Conservation (phyloP, 2,797 vertebrate genomes). For the Arnoldichthys spilopterus region DNA sequence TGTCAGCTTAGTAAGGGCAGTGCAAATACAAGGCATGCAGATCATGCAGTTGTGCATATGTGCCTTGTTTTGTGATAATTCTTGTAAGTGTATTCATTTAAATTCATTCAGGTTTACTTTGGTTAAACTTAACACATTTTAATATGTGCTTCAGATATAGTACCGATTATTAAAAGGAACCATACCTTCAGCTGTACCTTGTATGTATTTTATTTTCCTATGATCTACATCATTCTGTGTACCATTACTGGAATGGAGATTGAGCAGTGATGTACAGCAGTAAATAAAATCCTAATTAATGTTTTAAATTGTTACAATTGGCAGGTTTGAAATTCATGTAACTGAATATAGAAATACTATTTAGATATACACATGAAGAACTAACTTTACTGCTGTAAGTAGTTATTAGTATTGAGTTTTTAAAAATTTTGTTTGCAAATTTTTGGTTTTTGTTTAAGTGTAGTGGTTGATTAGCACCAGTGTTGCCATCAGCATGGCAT, state of each 20-base stretch:
- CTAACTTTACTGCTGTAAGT: background rate
- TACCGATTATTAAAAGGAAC: background rate
- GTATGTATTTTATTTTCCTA: background rate
- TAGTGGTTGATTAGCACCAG: too few species aligned
- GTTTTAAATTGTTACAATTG: background rate
- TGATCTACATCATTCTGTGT: background rate
- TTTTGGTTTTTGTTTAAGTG: too few species aligned
- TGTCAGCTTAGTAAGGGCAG: background rate
- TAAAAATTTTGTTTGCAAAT: too few species aligned
- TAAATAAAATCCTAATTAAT: background rate
- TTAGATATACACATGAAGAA: background rate
- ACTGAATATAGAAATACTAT: background rate
- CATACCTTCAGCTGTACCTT: background rate
- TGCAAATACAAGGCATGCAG: conserved; percentile 1
- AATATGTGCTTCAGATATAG: background rate
- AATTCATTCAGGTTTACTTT: background rate
- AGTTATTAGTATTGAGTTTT: too few species aligned
- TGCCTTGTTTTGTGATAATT: background rate
- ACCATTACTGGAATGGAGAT: too few species aligned
- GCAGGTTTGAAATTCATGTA: background rate
- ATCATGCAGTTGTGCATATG: background rate
- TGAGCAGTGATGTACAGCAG: background rate
- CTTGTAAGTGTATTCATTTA: conserved; percentile 5
- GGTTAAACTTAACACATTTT: background rate
- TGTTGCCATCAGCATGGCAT: too few species aligned